These are phyloP conservation scores for Caenorhabditis angaria DNA, from an alignment of 2,888 invertebrate species.

Conservation along the genomic window DNA sequence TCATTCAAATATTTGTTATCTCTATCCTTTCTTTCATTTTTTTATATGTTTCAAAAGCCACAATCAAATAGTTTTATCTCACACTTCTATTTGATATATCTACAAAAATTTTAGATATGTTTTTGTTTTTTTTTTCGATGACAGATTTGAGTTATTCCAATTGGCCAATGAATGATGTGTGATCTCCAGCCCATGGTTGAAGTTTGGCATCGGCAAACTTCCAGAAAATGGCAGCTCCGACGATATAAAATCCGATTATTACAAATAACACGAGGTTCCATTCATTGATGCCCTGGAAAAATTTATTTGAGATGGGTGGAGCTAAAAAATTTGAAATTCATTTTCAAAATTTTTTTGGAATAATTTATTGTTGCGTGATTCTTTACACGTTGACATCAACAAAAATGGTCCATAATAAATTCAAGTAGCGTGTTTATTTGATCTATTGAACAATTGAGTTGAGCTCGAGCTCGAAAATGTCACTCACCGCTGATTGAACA, in stretches of 20 bases:
- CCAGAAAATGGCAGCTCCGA: conserved; percentile 87
- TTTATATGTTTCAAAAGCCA: background rate
- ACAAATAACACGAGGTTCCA: conserved; percentile 89
- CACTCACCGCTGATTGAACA: conserved; percentile 80
- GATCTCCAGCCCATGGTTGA: conserved; percentile 80
- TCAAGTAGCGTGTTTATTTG: no score
- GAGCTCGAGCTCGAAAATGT: background rate
- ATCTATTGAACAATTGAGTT: no score
- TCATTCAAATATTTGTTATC: conserved; percentile 1
- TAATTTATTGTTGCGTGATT: no score
- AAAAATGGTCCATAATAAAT: no score
- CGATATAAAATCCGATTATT: conserved; percentile 83
- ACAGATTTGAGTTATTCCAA: conserved; percentile 29
- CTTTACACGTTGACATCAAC: no score
- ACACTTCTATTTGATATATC: background rate
- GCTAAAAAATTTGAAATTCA: no score
- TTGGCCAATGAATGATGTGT: conserved; percentile 55
- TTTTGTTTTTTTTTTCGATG: background rate
- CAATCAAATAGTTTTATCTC: background rate
- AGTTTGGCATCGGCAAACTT: conserved; percentile 83
- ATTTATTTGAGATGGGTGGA: no score
- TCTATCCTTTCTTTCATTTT: background rate
- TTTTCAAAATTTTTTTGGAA: no score
- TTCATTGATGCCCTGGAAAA: conserved; percentile 79
- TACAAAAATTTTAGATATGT: background rate